A percentile compares a stretch with the other conserved stretches of the same genome.
Conservation (phyloP, 2,113 vertebrate genomes). For the Climacteris rufus region DNA sequence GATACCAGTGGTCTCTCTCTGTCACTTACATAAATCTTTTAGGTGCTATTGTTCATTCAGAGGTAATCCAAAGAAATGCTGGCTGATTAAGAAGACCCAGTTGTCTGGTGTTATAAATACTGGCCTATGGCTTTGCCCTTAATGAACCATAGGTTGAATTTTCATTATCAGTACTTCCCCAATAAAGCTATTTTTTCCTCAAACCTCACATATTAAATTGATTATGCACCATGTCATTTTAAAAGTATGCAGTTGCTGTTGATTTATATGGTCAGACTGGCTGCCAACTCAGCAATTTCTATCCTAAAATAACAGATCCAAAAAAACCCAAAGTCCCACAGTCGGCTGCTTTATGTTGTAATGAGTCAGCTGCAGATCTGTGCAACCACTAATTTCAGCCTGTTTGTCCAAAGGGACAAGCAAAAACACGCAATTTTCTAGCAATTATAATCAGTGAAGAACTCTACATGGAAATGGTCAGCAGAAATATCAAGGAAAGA, state of each 20-base stretch:
- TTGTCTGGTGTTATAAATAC: not conserved
- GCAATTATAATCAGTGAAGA: constrained; percentile 58
- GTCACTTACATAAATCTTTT: not conserved
- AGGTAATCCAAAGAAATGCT: not conserved
- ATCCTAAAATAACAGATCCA: constrained; percentile 58
- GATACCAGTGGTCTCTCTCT: not conserved
- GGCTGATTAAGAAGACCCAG: constrained; percentile 19
- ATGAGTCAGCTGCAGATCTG: constrained; percentile 63
- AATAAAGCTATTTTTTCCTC: constrained; percentile 47
- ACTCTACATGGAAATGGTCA: constrained; percentile 6
- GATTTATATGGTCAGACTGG: constrained; percentile 51
- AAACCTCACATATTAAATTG: constrained; percentile 59
- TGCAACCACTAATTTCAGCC: constrained; percentile 58
- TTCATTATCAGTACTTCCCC: constrained; percentile 36
- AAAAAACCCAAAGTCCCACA: not conserved
- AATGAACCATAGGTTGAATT: not conserved
- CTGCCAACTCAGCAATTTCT: constrained; percentile 61
- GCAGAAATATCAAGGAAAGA: constrained; percentile 15
- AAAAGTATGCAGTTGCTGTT: constrained; percentile 56
- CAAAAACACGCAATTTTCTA: constrained; percentile 61
- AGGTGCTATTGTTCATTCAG: constrained; percentile 6
- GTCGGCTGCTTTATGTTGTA: constrained; percentile 22
- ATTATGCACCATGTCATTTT: constrained; percentile 62
- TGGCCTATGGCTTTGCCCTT: not conserved
- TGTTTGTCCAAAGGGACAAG: constrained; percentile 54